phyloP scores from a whole-genome alignment of 1,140 invertebrate genomes.

The Pseudomyrmex flavicornis region DNA sequence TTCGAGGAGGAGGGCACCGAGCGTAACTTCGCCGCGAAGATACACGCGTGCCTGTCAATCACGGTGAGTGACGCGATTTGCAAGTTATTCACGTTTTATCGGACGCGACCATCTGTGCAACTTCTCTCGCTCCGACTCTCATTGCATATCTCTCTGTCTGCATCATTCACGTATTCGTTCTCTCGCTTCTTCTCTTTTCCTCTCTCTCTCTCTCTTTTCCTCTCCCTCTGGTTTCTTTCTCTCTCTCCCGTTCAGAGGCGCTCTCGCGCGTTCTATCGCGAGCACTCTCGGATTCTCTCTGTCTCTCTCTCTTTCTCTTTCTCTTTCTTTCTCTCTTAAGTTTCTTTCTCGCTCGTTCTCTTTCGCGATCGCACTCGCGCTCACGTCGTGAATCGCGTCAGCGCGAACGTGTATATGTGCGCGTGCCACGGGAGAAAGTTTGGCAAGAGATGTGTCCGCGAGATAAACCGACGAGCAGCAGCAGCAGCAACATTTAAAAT shows the following conservation, averaged over 20 bases:
- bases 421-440: conserved; percentile 84
- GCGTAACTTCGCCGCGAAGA: conserved; percentile 84
- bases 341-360: conserved; percentile 36
- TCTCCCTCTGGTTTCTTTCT: background rate
- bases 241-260: conserved; percentile 3
- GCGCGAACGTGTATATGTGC: conserved; percentile 52
- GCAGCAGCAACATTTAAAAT: conserved; percentile 80
- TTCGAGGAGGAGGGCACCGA: conserved; percentile 84
- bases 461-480: conserved; percentile 82
- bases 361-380: background rate
- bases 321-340: conserved; percentile 39
- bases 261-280: conserved; percentile 20
- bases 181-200: conserved; percentile 33
- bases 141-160: conserved; percentile 53
- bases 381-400: conserved; percentile 29
- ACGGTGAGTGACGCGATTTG: conserved; percentile 78
- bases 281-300: background rate
- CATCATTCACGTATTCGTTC: background rate
- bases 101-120: conserved; percentile 78
- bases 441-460: conserved; percentile 84
- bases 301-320: conserved; percentile 29
- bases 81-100: conserved; percentile 58
- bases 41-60: conserved; percentile 84
- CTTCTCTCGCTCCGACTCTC: conserved; percentile 43
- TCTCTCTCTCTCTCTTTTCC: conserved; percentile 25